phyloP scores from a whole-genome alignment of 2,797 vertebrate genomes.

The Danio choprae region DNA sequence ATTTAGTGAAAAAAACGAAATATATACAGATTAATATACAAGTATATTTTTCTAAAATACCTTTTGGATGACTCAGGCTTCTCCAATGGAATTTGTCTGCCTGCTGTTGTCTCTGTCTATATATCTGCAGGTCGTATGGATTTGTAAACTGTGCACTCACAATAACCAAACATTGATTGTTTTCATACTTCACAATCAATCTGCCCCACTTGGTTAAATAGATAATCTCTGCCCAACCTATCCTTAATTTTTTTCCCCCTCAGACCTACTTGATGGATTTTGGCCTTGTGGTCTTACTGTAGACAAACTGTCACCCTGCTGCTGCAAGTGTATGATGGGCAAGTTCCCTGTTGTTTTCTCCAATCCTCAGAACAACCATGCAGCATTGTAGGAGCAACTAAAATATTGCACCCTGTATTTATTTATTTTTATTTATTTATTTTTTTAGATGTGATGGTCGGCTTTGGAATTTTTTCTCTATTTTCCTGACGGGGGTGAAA shows the following conservation, averaged over 20 bases:
- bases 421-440: no score
- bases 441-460: no score
- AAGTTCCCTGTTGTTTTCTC: background rate
- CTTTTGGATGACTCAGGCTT: background rate
- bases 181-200: background rate
- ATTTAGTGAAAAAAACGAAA: no score
- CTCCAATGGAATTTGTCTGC: background rate
- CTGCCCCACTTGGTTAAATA: background rate
- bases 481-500: background rate
- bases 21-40: background rate
- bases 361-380: background rate
- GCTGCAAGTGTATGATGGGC: conserved; percentile 14
- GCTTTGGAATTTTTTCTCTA: background rate
- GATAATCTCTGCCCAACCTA: background rate
- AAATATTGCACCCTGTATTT: background rate
- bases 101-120: background rate
- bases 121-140: background rate
- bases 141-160: background rate
- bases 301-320: conserved; percentile 9
- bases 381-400: background rate
- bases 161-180: conserved; percentile 7
- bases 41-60: background rate
- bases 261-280: background rate
- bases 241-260: background rate
- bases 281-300: background rate